These are phyloP conservation scores for Myrmophylax atrothorax DNA, from an alignment of 2,113 vertebrate genomes.

Conservation along the genomic window DNA sequence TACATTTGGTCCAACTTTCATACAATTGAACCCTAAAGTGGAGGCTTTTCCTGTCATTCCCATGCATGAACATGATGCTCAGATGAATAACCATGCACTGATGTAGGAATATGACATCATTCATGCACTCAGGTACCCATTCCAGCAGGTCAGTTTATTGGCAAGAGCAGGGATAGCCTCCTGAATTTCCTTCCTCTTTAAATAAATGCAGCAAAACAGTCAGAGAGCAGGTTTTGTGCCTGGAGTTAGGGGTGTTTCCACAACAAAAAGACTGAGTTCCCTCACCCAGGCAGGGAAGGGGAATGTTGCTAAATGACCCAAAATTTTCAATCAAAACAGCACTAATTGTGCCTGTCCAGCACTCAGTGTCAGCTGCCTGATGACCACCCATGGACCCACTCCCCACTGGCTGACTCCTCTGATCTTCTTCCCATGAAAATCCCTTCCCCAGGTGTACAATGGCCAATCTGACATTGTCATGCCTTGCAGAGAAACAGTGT, in stretches of 20 bases:
- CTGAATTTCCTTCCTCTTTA: background rate
- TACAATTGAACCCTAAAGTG: background rate
- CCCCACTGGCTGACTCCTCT: background rate
- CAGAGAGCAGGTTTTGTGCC: background rate
- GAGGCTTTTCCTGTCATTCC: background rate
- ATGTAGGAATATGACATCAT: background rate
- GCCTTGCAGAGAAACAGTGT: background rate
- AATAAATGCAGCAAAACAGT: background rate
- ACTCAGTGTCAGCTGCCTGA: background rate
- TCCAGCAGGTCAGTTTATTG: background rate
- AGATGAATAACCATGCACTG: rapidly evolving
- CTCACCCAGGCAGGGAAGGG: background rate
- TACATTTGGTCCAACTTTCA: background rate
- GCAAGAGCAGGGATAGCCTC: background rate
- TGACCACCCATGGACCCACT: background rate
- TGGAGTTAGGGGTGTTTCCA: background rate
- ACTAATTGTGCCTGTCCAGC: background rate
- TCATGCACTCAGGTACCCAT: background rate
- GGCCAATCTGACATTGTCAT: background rate
- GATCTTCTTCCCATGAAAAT: background rate
- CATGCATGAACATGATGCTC: rapidly evolving
- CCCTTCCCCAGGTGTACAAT: background rate
- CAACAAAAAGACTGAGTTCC: background rate
- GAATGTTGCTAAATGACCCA: background rate
- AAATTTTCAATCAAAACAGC: background rate